Conservation (phyloP, 2,113 vertebrate genomes). For the Corythoichthys haematopterus region DNA sequence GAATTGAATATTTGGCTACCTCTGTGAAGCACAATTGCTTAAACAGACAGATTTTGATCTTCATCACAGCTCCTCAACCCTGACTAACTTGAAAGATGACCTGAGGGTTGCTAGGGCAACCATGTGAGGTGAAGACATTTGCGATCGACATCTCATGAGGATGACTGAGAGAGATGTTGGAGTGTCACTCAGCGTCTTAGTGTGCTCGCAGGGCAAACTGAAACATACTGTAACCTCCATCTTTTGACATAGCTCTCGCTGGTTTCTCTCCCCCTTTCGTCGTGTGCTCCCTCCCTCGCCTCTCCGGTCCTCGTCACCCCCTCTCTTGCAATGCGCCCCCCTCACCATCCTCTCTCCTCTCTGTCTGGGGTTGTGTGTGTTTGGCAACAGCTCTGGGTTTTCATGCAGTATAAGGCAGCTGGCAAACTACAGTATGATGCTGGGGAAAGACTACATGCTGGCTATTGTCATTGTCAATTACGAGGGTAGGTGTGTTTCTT, state of each 20-base stretch:
- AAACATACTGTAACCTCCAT: conserved; percentile 7
- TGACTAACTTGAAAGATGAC: conserved; percentile 52
- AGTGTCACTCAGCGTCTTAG: not conserved
- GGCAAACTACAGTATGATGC: conserved; percentile 63
- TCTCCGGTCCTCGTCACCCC: conserved; percentile 4
- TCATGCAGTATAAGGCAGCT: conserved; percentile 51
- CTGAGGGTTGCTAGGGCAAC: conserved; percentile 76
- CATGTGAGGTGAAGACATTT: conserved; percentile 34
- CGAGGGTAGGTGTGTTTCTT: conserved; percentile 64
- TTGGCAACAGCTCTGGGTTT: conserved; percentile 47
- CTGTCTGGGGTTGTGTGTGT: conserved; percentile 46
- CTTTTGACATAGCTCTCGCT: conserved; percentile 6
- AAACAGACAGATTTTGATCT: not conserved
- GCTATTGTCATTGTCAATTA: conserved; percentile 74
- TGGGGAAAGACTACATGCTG: conserved; percentile 76
- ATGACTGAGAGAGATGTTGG: conserved; percentile 8
- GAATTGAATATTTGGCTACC: not conserved
- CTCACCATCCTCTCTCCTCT: conserved; percentile 9
- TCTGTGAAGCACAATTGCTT: not conserved
- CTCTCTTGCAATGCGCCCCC: conserved; percentile 10
- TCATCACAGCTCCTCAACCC: conserved; percentile 3
- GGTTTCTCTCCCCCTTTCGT: conserved; percentile 6
- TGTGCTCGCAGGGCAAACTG: conserved; percentile 6
- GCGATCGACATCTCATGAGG: conserved; percentile 5
- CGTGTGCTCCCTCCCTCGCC: conserved; percentile 10